Base-by-base conservation (phyloP, 2,113 vertebrate genomes). In the Hirundichthys speculiger region DNA sequence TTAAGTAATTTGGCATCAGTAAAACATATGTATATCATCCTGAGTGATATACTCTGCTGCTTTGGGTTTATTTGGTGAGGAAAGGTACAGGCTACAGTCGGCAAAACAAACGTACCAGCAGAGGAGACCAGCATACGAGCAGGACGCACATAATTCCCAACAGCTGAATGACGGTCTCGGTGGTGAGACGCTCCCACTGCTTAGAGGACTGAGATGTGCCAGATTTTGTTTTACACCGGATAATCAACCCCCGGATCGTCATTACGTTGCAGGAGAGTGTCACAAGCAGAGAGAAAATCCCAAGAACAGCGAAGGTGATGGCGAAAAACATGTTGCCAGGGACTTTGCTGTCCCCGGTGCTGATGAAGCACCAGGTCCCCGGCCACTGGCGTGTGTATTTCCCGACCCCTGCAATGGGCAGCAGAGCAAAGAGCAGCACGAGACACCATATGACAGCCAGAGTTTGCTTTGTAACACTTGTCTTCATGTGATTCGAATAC, bases 361-460 rank as follows among this genome's bases (percentile, higher is more conserved):
- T 92, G 80, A 99, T 97, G 69, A 99, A 99, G 87, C 98, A 99
- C 97, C 97, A 99, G 0, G 96, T 98, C 13, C 96, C 97, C 0
- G 98, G 98, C 96, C 96, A 98, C 89, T 99, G 98, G n/a, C 91
- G 66, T 0, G 90, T 87, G 83, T 99, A 99, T 11, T 86, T 74
- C 2, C 98, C 98, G 25, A 97, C 88, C 0, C 96, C 95, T 0
- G 83, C 51, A 1, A 96, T 10, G 1, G 97, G 97, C 89, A 99
- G 41, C 48, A 98, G 88, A n/a, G 96, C 94, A 42, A 98, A 95
- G 30, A 92, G 59, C 0, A 94, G 43, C 51, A 92, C 92, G 0
- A 93, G 85, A 25, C 92, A 79, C 94, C 94, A 96, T 50, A 96
- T 93, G 60, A 88, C 60, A 1, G 90, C 85, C 67, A 98, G 70